Conservation (phyloP, 1,140 invertebrate genomes). For the Varroa destructor region DNA sequence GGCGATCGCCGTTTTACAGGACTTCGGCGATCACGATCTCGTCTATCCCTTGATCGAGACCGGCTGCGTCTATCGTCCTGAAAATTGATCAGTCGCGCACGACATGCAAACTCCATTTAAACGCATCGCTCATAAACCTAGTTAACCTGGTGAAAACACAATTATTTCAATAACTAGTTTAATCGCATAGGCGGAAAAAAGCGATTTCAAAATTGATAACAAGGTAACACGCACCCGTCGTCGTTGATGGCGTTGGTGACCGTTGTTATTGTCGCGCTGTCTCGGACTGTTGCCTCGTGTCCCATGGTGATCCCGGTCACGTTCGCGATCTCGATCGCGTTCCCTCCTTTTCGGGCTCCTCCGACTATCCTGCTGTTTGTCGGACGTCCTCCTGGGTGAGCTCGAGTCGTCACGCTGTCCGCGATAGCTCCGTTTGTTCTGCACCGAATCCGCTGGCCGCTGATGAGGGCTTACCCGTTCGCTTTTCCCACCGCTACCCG, state of each 20-base stretch:
- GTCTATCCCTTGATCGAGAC: background rate
- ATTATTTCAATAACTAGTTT: no score
- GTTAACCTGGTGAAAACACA: no score
- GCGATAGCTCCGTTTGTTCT: conserved; percentile 22
- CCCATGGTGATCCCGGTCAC: no score
- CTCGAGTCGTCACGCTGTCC: conserved; percentile 10
- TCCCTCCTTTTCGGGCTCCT: background rate
- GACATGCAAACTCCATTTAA: no score
- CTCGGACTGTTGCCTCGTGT: no score
- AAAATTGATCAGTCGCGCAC: background rate
- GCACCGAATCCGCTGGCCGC: conserved; percentile 19
- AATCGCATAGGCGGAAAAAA: no score
- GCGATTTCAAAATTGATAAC: no score
- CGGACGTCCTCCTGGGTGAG: conserved; percentile 5
- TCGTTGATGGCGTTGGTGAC: background rate
- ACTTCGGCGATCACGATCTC: conserved; percentile 14
- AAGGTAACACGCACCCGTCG: background rate
- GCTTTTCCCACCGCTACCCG: background rate
- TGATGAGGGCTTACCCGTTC: conserved; percentile 25
- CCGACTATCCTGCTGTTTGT: background rate
- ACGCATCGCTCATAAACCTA: no score
- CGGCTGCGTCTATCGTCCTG: background rate
- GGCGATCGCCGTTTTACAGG: background rate
- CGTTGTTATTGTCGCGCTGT: background rate
- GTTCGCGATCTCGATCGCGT: no score